phyloP scores from a whole-genome alignment of 2,113 vertebrate species.

The Hyperopisus bebe region DNA sequence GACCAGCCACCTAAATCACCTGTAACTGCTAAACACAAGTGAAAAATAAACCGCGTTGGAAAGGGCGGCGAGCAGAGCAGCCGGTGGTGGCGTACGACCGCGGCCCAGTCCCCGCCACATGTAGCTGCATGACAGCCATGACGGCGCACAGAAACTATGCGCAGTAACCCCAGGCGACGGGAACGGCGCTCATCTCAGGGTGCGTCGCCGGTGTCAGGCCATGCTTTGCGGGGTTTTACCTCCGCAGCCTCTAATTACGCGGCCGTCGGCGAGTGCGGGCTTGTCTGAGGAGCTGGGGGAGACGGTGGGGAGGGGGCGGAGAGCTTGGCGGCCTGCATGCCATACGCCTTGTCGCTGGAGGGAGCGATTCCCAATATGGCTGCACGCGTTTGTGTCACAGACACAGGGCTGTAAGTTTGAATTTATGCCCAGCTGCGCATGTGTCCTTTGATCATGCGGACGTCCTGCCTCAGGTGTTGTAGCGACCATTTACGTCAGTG shows the following conservation, averaged over 20 bases:
- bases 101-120: not conserved
- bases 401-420: not conserved
- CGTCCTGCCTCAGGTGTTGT: not conserved
- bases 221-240: not conserved
- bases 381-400: not conserved
- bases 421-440: not conserved
- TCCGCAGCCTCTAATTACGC: not conserved
- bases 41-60: not conserved
- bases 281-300: not conserved
- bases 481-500: not conserved
- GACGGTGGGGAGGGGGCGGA: not conserved
- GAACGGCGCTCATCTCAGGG: not conserved
- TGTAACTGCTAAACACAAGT: not conserved
- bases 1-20: not conserved
- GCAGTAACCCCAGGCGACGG: not conserved
- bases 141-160: not conserved
- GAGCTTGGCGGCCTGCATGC: not conserved
- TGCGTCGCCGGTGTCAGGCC: not conserved
- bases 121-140: not conserved
- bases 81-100: not conserved
- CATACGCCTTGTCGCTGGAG: not conserved
- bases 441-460: not conserved
- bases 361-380: not conserved
- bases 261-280: not conserved
- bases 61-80: not conserved